Evolutionary conservation across 2,797 vertebrate species (phyloP).

Genomic region (Glossophaga mutica): DNA sequence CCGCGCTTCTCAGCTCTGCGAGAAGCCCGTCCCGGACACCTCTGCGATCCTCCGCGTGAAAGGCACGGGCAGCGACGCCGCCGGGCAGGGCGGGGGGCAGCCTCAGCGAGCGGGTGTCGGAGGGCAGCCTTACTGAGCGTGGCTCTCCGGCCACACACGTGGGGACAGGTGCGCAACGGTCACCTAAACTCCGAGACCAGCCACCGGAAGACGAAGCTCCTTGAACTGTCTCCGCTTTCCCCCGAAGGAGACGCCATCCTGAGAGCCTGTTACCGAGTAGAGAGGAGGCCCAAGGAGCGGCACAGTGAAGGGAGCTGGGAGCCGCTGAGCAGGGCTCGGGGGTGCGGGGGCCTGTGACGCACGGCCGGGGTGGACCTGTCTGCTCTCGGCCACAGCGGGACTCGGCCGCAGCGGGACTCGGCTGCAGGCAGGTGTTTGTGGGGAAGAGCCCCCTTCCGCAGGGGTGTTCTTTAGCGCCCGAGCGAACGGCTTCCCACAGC

Average conservation of each 20-base stretch:
- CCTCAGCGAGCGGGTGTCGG: neutral
- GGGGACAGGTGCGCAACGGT: neutral
- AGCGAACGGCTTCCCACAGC: neutral
- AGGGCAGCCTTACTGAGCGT: neutral
- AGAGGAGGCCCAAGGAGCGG: neutral
- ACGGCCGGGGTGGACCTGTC: neutral
- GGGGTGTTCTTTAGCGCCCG: neutral
- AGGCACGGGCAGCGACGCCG: fast-evolving
- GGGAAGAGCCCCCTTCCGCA: neutral
- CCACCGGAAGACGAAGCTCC: neutral
- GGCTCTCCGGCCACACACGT: neutral
- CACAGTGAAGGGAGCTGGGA: fast-evolving
- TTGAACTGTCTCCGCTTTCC: neutral
- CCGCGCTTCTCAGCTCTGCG: too few relatives aligned
- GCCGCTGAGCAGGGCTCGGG: fast-evolving
- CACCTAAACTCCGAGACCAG: neutral
- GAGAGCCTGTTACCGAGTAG: neutral
- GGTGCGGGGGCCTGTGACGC: neutral
- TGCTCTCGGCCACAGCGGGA: conserved; percentile 28
- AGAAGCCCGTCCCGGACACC: neutral
- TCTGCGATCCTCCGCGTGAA: neutral
- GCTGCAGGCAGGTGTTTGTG: neutral
- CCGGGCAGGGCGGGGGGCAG: too few relatives aligned
- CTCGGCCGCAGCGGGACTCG: neutral
- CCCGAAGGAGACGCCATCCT: neutral